Evolutionary conservation across 2,888 invertebrate species (phyloP).

Genomic region (Chalcosyrphus nemorum): DNA sequence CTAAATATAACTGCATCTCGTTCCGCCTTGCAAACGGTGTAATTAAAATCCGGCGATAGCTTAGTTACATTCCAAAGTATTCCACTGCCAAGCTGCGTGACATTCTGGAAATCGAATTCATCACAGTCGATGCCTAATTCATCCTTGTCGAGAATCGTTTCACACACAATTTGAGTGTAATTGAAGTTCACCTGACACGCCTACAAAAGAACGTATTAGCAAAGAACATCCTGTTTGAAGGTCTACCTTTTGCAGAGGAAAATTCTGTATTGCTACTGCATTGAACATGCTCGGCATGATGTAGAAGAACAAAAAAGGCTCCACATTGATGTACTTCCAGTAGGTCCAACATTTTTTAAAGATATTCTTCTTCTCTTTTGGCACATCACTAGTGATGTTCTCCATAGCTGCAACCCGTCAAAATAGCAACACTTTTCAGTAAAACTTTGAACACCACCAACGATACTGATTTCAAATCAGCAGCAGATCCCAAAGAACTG

Average conservation of each 20-base stretch:
- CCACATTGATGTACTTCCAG: slow-evolving; percentile 79
- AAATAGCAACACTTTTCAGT: background rate
- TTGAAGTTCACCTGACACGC: slow-evolving; percentile 81
- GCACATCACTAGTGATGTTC: slow-evolving; percentile 29
- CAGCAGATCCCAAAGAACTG: slow-evolving; percentile 64
- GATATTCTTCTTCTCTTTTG: slow-evolving; percentile 75
- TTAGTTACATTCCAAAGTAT: slow-evolving; percentile 73
- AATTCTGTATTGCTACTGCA: slow-evolving; percentile 79
- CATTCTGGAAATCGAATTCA: slow-evolving; percentile 76
- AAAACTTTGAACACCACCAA: background rate
- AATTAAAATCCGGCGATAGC: slow-evolving; percentile 76
- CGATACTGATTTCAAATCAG: slow-evolving; percentile 45
- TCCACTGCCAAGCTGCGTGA: slow-evolving; percentile 75
- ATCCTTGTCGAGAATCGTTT: slow-evolving; percentile 79
- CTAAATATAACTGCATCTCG: slow-evolving; percentile 79
- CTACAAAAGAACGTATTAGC: slow-evolving; percentile 51
- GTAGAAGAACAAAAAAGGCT: slow-evolving; percentile 81
- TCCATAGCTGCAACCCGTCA: background rate
- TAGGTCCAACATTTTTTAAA: slow-evolving; percentile 79
- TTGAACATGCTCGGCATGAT: slow-evolving; percentile 79
- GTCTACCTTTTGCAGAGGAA: slow-evolving; percentile 79
- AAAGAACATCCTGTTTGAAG: background rate
- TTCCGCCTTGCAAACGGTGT: slow-evolving; percentile 81
- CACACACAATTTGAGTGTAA: slow-evolving; percentile 78
- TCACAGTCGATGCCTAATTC: slow-evolving; percentile 79